phyloP scores from a whole-genome alignment of 2,888 invertebrate genomes.

The Hecatera dysodea region DNA sequence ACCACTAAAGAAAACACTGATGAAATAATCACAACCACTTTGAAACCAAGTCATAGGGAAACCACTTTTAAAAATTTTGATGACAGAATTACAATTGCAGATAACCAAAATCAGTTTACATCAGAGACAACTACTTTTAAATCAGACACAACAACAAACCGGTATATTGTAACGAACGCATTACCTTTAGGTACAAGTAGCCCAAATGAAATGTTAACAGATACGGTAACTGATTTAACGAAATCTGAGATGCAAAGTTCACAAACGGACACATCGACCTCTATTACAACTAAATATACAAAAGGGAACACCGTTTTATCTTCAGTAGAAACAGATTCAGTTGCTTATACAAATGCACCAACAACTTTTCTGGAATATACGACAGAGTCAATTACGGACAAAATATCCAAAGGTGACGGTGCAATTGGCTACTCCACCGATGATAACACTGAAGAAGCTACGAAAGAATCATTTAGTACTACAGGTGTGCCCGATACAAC shows the following conservation, averaged over 20 bases:
- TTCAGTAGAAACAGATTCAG: conserved; percentile 9
- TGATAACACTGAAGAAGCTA: neutral
- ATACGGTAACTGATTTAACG: conserved; percentile 11
- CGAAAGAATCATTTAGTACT: conserved; percentile 8
- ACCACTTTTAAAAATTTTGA: conserved; percentile 11
- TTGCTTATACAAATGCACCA: conserved; percentile 26
- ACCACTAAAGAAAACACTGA: conserved; percentile 11
- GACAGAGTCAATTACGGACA: neutral
- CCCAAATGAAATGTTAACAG: conserved; percentile 14
- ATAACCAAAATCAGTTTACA: conserved; percentile 5
- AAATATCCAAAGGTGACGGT: neutral
- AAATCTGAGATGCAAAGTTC: conserved; percentile 14
- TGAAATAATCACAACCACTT: conserved; percentile 14
- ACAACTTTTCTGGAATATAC: neutral
- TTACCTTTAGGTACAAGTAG: conserved; percentile 6
- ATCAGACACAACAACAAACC: conserved; percentile 17
- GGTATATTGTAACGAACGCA: conserved; percentile 2
- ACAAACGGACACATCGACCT: neutral
- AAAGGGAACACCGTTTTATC: conserved; percentile 6
- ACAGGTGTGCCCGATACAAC: conserved; percentile 11
- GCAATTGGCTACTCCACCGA: conserved; percentile 3
- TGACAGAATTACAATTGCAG: neutral
- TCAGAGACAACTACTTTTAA: conserved; percentile 1
- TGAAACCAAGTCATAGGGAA: conserved; percentile 8
- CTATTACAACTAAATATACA: conserved; percentile 4